Evolutionary conservation across 1,140 invertebrate species (phyloP).

Genomic region (Rhopalosiphum padi): DNA sequence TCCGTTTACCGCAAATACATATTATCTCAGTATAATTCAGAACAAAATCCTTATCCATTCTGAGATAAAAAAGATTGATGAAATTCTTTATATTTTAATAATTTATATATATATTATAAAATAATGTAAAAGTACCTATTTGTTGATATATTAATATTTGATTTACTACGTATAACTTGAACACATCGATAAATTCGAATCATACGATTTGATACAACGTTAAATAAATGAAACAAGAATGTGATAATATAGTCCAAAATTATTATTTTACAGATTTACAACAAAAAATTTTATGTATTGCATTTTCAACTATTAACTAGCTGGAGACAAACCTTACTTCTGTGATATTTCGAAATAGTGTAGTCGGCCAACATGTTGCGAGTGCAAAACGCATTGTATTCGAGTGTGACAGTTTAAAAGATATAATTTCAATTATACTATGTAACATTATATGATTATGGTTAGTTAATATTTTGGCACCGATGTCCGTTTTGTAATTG

Average conservation of each 20-base stretch:
- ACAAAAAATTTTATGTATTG: background rate
- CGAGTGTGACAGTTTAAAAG: background rate
- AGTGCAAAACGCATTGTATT: background rate
- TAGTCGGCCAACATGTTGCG: background rate
- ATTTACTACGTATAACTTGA: too few relatives aligned
- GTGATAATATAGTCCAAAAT: background rate
- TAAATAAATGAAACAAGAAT: background rate
- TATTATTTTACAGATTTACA: background rate
- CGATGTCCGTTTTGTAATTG: conserved; percentile 5
- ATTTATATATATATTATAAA: too few relatives aligned
- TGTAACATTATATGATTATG: background rate
- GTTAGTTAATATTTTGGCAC: conserved; percentile 25
- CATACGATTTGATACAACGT: background rate
- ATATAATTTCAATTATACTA: conserved; percentile 14
- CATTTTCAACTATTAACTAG: background rate
- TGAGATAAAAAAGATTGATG: too few relatives aligned
- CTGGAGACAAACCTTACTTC: background rate
- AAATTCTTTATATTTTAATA: too few relatives aligned
- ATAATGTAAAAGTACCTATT: too few relatives aligned
- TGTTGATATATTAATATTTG: too few relatives aligned
- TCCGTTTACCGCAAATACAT: too few relatives aligned
- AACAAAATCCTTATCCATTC: too few relatives aligned
- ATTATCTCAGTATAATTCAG: too few relatives aligned
- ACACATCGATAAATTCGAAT: too few relatives aligned
- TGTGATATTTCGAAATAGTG: background rate